Base-by-base conservation (phyloP, 2,888 invertebrate species). In the Pristionchus exspectatus region DNA sequence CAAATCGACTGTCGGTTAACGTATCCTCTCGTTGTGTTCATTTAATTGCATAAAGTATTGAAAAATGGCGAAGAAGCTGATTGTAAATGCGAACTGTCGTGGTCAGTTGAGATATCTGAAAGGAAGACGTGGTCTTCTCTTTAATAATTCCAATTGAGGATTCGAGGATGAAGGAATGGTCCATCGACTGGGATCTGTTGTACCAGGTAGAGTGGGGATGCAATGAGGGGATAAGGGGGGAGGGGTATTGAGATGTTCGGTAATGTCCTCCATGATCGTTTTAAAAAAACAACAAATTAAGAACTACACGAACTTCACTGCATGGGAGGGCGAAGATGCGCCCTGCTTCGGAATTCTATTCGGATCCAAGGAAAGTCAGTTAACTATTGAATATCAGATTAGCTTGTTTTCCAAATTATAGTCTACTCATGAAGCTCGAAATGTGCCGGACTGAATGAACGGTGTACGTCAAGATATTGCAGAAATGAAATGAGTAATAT, bases 141-240 rank as follows among this genome's bases (percentile, higher is more conserved):
- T 5, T 24, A 30, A 87, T 81, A 16, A 24, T 81, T 33, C 3
- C 5, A 14, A 81, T 38, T 74, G 38, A 74, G 74, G 21, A 38
- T 18, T 38, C 77, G 30, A 72, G 74, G 44, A 88, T 87, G 77
- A 91, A 92, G 86, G 84, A 92, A 38, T 93, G 92, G 92, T 89
- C 89, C 33, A 91, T 93, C 77, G 93, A 93, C 90, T 89, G 90
- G 54, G 90, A 90, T 72, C 88, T 91, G 7, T 90, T 93, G 91
- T 93, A 92, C 83, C 90, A 92, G 90, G 92, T 92, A n/a, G 89
- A 77, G 33, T 38, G 18, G 21, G 30, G 38, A 24, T 74, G 5
- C 74, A 38, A 10, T 24, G 18, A 18, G 54, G 18, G n/a, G 21
- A 54, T 81, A 27, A 81, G 44, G 44, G 10, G 16, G 3, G 44